Base-by-base conservation (phyloP, 30 jellyfish, hydroid and myxozoan species). In the Sanderia malayensis region DNA sequence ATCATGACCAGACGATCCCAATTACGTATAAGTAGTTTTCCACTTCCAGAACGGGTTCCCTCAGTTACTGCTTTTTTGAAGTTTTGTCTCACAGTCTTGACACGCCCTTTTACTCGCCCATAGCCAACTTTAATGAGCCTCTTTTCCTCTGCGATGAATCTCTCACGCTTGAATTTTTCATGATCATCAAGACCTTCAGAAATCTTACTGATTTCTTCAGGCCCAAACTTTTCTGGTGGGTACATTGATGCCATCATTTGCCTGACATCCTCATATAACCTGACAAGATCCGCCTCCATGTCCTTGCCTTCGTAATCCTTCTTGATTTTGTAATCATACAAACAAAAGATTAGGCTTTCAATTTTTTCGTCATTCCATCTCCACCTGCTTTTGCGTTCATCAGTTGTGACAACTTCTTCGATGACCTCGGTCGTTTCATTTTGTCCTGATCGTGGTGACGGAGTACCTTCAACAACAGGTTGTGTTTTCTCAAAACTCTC, bases 241-340 rank as follows among this genome's bases (percentile, higher is more conserved):
- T 25, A 70, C 59, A 47, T 44, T 22, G 72, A 2, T 10, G 93
- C 77, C 93, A 80, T 67, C 64, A 2, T 6, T 46, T 52, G 33
- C 21, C 85, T 31, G 70, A 79, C 19, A 32, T 79, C 76, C 49
- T 57, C 83, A 44, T 80, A 80, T 11, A 80, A 52, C 34, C 57
- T 46, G 17, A 80, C 92, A 4, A 80, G 78, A 31, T 80, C 84
- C 13, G 84, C 53, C 78, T 80, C 78, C 69, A 80, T 65, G 67
- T 79, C 83, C 49, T 0, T 49, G 30, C 84, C 91, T 32, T 79
- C 61, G 26, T 1, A 67, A 31, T 79, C 85, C 60, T 47, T 46
- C 26, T 49, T 65, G 2, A 61, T 55, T 55, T 64, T 79, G 49
- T 64, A 30, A 11, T 79, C 76, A 64, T 67, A 27, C 3, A 79